Base-by-base conservation (phyloP, 2,797 vertebrate genomes). In the Macropodus opercularis region DNA sequence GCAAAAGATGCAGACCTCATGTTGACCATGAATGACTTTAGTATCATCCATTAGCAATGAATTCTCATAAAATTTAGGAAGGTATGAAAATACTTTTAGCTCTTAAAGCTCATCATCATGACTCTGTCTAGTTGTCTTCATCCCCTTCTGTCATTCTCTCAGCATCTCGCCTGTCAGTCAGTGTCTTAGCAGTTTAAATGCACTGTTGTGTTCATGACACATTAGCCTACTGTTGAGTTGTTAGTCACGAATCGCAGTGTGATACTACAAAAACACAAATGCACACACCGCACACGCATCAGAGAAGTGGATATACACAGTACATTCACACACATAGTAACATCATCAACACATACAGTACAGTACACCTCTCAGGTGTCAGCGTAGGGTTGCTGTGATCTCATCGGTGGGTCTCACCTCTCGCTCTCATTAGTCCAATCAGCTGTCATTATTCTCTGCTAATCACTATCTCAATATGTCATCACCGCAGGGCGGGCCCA, bases 141-240 rank as follows among this genome's bases (percentile, higher is more conserved):
- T 47, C 17, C 1, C 12, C 13, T 5, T 21, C 8, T n/a, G n/a
- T 34, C 26, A 46, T 48, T 39, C 17, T 44, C 58, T 54, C 62
- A 71, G 64, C 69, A 51, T 75, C 62, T 63, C 49, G 60, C 46
- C 68, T 71, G 84, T 80, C 79, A 83, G 63, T 83, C 77, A 63
- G 52, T 62, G 52, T 69, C 50, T 58, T 49, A 34, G 42, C 77
- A 69, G 64, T 73, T 60, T 50, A 59, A 51, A 70, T 41, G 43
- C 71, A 38, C 44, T 64, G 69, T 69, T 73, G 72, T 65, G 52
- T 63, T 73, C 55, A 47, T 55, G 74, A 80, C 62, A 68, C 67
- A 87, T 88, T 86, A 84, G 83, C 77, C 80, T 42, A 72, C 84
- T 60, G 80, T 73, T 51, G 81, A 72, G 74, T 63, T 79, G 72